Evolutionary conservation across 2,888 invertebrate genomes (phyloP).

Genomic region (Gibbula magus): DNA sequence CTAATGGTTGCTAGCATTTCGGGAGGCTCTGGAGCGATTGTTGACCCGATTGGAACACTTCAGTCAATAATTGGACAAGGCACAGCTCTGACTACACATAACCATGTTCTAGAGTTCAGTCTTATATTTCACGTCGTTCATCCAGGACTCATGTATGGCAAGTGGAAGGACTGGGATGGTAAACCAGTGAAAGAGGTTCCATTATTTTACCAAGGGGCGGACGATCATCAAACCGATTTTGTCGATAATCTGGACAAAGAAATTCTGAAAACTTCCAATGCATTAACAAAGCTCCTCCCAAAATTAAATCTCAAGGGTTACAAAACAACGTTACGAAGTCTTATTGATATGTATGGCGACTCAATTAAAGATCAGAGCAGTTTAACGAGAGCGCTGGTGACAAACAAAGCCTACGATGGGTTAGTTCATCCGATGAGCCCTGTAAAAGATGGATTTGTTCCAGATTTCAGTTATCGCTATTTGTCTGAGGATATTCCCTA

Average conservation of each 20-base stretch:
- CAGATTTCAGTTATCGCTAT: conserved; percentile 57
- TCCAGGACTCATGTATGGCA: conserved; percentile 63
- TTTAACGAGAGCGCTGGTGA: conserved; percentile 48
- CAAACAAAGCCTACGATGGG: conserved; percentile 59
- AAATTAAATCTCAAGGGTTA: too few relatives aligned
- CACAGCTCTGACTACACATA: conserved; percentile 45
- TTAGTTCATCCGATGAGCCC: conserved; percentile 57
- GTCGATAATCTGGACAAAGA: conserved; percentile 54
- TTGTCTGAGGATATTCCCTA: conserved; percentile 57
- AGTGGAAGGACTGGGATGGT: too few relatives aligned
- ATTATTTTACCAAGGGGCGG: conserved; percentile 63
- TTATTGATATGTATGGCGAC: conserved; percentile 47
- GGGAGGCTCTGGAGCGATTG: conserved; percentile 34
- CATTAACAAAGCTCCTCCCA: conserved; percentile 52
- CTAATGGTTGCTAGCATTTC: conserved; percentile 46
- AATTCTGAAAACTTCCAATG: too few relatives aligned
- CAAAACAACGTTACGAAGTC: conserved; percentile 63
- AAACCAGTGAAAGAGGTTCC: conserved; percentile 53
- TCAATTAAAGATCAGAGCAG: conserved; percentile 50
- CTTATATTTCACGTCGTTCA: conserved; percentile 61
- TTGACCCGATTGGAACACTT: conserved; percentile 41
- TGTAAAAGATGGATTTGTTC: conserved; percentile 49
- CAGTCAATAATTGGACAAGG: conserved; percentile 53
- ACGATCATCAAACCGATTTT: conserved; percentile 48
- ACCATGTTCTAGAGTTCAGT: conserved; percentile 62